Conservation (phyloP, 2,113 vertebrate genomes). For the Craseonycteris thonglongyai region DNA sequence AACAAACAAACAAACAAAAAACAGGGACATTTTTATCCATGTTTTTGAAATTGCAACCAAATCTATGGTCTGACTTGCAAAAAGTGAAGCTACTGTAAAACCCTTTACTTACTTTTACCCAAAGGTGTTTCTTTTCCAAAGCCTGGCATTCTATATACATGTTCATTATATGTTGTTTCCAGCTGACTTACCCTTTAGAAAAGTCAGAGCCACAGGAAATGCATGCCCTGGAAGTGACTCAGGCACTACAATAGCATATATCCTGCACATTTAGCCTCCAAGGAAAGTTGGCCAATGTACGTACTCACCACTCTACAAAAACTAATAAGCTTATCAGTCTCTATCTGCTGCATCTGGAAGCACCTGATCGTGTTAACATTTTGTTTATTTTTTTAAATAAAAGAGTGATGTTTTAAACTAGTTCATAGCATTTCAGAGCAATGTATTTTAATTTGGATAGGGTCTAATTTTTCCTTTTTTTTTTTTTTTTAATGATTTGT, state of each 20-base stretch:
- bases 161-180: slow-evolving; percentile 55
- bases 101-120: slow-evolving; percentile 29
- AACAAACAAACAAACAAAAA: too few species aligned
- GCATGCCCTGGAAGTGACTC: slow-evolving; percentile 40
- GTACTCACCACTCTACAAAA: not conserved
- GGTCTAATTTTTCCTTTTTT: not conserved
- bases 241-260: slow-evolving; percentile 20
- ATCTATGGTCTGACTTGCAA: slow-evolving; percentile 2
- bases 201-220: slow-evolving; percentile 38
- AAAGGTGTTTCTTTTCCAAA: slow-evolving; percentile 43
- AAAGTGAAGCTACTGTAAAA: not conserved
- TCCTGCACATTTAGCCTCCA: not conserved
- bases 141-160: slow-evolving; percentile 1
- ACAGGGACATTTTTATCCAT: not conserved
- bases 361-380: not conserved
- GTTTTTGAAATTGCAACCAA: slow-evolving; percentile 48
- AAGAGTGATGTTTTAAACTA: slow-evolving; percentile 11
- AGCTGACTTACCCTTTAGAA: slow-evolving; percentile 51
- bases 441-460: slow-evolving; percentile 2
- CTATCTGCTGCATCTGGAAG: not conserved
- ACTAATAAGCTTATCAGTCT: not conserved
- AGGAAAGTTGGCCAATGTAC: not conserved
- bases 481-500: slow-evolving; percentile 19
- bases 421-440: not conserved
- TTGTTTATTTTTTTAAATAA: not conserved